A percentile compares a stretch with the other conserved stretches of the same genome.
These are phyloP conservation scores for Scolopax rusticola DNA, from an alignment of 2,797 vertebrate genomes.

Conservation along the genomic window DNA sequence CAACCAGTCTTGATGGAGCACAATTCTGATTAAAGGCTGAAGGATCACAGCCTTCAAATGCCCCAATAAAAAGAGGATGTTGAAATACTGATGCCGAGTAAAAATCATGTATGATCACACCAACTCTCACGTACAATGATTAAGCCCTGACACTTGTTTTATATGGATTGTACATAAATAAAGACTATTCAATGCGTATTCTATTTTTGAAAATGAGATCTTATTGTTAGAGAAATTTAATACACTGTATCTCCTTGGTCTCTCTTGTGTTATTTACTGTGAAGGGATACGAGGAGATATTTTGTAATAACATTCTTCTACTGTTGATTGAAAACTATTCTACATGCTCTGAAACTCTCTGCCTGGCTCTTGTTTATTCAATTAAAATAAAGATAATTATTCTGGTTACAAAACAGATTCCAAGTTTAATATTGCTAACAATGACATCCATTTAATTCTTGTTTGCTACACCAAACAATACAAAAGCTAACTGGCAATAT, in stretches of 20 bases:
- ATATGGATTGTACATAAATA: neutral
- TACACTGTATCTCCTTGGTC: neutral
- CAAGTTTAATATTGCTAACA: neutral
- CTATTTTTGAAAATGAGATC: conserved; percentile 44
- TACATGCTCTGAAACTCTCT: conserved; percentile 2
- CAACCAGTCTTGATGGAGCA: neutral
- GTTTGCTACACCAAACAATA: neutral
- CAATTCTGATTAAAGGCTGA: neutral
- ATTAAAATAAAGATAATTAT: conserved; percentile 57
- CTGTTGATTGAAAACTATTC: neutral
- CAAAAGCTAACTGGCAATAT: neutral
- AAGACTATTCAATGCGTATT: neutral
- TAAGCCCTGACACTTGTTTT: neutral
- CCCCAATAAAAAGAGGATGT: neutral
- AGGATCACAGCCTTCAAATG: neutral
- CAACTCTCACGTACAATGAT: neutral
- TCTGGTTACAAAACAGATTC: conserved; percentile 48
- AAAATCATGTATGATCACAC: neutral
- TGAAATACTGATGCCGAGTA: neutral
- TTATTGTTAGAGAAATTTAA: conserved; percentile 28
- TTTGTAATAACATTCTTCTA: conserved; percentile 27
- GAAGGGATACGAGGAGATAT: neutral
- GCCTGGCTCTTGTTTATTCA: conserved; percentile 12
- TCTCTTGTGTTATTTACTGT: neutral
- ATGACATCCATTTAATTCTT: neutral